phyloP scores from a whole-genome alignment of 1,140 invertebrate species.

The Latrodectus geometricus region DNA sequence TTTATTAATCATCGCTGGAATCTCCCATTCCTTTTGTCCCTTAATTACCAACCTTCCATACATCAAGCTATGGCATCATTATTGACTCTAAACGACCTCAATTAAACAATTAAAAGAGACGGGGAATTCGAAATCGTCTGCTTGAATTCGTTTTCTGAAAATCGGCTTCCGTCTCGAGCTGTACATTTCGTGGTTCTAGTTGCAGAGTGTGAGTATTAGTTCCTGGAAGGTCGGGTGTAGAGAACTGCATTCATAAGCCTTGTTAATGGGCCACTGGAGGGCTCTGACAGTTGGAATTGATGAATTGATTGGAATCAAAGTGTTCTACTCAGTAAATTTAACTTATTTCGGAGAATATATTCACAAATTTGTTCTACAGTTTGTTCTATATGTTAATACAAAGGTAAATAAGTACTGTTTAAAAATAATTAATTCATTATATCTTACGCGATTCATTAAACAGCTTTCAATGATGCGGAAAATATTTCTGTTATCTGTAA shows the following conservation, averaged over 20 bases:
- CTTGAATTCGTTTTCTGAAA: neutral
- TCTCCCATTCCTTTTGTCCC: neutral
- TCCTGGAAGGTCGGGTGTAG: neutral
- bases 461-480: too few species aligned
- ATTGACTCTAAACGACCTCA: slow-evolving; percentile 27
- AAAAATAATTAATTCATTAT: too few species aligned
- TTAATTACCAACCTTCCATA: slow-evolving; percentile 11
- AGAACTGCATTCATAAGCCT: neutral
- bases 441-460: too few species aligned
- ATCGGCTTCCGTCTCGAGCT: neutral
- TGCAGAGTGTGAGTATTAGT: neutral
- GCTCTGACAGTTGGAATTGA: neutral
- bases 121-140: slow-evolving; percentile 10
- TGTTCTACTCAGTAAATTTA: neutral
- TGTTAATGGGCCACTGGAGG: neutral
- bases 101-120: slow-evolving; percentile 26
- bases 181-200: neutral
- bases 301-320: neutral
- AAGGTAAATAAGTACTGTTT: too few species aligned
- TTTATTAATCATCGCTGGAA: slow-evolving; percentile 1
- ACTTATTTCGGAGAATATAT: neutral
- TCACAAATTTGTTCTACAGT: neutral
- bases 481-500: too few species aligned
- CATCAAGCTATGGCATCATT: slow-evolving; percentile 11
- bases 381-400: too few species aligned